Evolutionary conservation across 1,140 invertebrate species (phyloP).

Genomic region (Zaprionus camerounensis): DNA sequence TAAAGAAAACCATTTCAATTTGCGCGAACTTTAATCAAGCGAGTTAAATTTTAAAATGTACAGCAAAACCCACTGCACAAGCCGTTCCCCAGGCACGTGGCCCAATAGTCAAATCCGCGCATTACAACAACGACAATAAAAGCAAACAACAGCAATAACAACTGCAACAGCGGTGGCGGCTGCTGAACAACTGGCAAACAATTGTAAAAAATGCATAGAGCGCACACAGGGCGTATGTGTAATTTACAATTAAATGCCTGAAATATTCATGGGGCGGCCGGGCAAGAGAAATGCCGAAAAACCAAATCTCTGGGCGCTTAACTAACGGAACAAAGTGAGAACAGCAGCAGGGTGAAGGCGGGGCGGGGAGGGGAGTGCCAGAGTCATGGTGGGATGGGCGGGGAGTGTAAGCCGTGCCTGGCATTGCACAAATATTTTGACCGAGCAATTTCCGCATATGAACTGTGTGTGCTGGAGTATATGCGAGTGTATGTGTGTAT

Average conservation of each 20-base stretch:
- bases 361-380: neutral
- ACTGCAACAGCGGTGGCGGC: conserved; percentile 16
- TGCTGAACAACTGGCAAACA: conserved; percentile 36
- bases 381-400: neutral
- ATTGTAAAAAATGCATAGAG: conserved; percentile 70
- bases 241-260: conserved; percentile 79
- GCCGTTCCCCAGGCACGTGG: conserved; percentile 51
- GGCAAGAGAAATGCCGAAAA: conserved; percentile 31
- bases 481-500: neutral
- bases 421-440: conserved; percentile 68
- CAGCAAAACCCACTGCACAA: conserved; percentile 7
- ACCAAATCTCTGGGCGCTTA: conserved; percentile 59
- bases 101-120: conserved; percentile 66
- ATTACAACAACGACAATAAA: conserved; percentile 41
- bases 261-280: conserved; percentile 67
- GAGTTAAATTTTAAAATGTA: conserved; percentile 57
- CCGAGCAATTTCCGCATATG: conserved; percentile 63
- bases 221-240: conserved; percentile 75
- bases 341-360: neutral
- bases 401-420: conserved; percentile 23
- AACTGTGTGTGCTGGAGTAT: conserved; percentile 25
- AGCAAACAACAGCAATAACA: conserved; percentile 7
- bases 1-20: conserved; percentile 42
- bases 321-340: conserved; percentile 48
- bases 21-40: conserved; percentile 50